A percentile compares a stretch with the other conserved stretches of the same genome.
Conservation (phyloP, 2,888 invertebrate genomes). For the Therioaphis trifolii region DNA sequence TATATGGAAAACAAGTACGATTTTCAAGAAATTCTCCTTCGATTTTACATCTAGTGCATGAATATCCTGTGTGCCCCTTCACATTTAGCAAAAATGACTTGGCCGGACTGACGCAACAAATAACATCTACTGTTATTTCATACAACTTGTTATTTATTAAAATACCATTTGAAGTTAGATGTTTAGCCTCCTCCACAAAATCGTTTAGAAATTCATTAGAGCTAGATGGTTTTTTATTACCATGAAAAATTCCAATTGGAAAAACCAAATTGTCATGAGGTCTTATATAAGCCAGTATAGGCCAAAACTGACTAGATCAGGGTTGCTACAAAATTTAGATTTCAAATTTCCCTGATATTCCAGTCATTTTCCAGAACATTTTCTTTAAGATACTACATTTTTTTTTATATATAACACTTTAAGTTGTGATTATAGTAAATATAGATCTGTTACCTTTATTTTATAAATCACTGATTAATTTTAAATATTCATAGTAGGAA, state of each 20-base stretch:
- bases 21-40: background rate
- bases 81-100: constrained; percentile 10
- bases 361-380: too few species aligned
- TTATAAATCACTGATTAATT: too few species aligned
- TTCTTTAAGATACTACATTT: too few species aligned
- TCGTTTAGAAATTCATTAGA: background rate
- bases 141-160: background rate
- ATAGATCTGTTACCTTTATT: too few species aligned
- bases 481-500: too few species aligned
- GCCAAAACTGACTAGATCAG: constrained; percentile 14
- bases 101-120: background rate
- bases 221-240: background rate
- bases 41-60: background rate
- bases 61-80: constrained; percentile 3
- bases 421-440: too few species aligned
- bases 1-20: constrained; percentile 15
- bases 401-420: too few species aligned
- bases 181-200: background rate
- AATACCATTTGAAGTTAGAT: constrained; percentile 9
- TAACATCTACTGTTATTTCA: constrained; percentile 2
- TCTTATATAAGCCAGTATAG: background rate
- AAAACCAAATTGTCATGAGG: constrained; percentile 4
- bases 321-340: too few species aligned
- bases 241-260: constrained; percentile 5
- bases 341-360: too few species aligned